Conservation (phyloP, 2,888 invertebrate species). For the Rutpela maculata region DNA sequence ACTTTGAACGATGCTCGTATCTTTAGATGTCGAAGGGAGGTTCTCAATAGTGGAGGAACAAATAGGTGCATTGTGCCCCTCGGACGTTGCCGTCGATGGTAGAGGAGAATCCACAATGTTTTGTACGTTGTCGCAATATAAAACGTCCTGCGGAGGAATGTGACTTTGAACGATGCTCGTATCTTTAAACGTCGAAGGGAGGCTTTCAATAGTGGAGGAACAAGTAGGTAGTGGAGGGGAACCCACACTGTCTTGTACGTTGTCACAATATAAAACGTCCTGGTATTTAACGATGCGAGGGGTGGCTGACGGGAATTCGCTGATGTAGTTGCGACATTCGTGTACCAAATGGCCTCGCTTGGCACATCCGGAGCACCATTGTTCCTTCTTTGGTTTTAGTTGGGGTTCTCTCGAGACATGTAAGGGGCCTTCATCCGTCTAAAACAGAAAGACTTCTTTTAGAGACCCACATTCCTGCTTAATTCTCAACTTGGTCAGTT, state of each 20-base stretch:
- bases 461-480: background rate
- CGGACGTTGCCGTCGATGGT: background rate
- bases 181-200: background rate
- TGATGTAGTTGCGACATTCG: slow-evolving; percentile 61
- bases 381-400: slow-evolving; percentile 67
- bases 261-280: slow-evolving; percentile 56
- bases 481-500: too few species aligned
- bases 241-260: background rate
- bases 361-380: slow-evolving; percentile 74
- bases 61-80: background rate
- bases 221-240: background rate
- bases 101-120: too few species aligned
- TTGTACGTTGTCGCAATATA: too few species aligned
- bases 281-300: slow-evolving; percentile 60
- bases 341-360: slow-evolving; percentile 71
- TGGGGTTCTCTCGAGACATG: slow-evolving; percentile 59
- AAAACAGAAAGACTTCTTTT: slow-evolving; percentile 60
- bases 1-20: background rate
- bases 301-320: slow-evolving; percentile 62
- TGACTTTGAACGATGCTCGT: background rate
- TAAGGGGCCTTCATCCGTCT: slow-evolving; percentile 63
- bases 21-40: background rate
- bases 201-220: background rate
- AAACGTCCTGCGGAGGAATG: background rate
- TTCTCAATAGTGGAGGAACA: background rate